phyloP scores from a whole-genome alignment of 2,888 invertebrate genomes.

The Megaustenia siamemsis region DNA sequence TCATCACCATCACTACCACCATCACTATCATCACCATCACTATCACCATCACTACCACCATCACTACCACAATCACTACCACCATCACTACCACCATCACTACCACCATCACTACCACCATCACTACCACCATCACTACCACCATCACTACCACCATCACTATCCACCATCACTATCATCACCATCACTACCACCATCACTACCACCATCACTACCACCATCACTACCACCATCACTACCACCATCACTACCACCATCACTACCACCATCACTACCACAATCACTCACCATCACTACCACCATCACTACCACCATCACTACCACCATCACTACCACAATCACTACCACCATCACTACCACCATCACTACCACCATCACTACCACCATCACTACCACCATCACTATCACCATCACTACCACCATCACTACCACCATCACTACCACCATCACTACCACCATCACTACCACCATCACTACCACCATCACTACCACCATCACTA shows the following conservation, averaged over 20 bases:
- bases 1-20: too few species aligned
- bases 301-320: not conserved
- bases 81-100: too few species aligned
- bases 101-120: too few species aligned
- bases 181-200: too few species aligned
- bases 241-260: not conserved
- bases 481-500: not conserved
- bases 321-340: not conserved
- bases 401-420: conserved; percentile 22
- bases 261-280: not conserved
- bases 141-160: too few species aligned
- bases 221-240: too few species aligned
- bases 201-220: too few species aligned
- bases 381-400: conserved; percentile 9
- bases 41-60: too few species aligned
- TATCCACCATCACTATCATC: too few species aligned
- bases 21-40: too few species aligned
- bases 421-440: not conserved
- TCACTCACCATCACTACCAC: not conserved
- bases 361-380: conserved; percentile 13
- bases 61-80: too few species aligned
- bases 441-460: not conserved
- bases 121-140: too few species aligned
- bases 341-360: not conserved
- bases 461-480: not conserved